phyloP scores from a whole-genome alignment of 1,140 invertebrate species.

The Tyrophagus putrescentiae region DNA sequence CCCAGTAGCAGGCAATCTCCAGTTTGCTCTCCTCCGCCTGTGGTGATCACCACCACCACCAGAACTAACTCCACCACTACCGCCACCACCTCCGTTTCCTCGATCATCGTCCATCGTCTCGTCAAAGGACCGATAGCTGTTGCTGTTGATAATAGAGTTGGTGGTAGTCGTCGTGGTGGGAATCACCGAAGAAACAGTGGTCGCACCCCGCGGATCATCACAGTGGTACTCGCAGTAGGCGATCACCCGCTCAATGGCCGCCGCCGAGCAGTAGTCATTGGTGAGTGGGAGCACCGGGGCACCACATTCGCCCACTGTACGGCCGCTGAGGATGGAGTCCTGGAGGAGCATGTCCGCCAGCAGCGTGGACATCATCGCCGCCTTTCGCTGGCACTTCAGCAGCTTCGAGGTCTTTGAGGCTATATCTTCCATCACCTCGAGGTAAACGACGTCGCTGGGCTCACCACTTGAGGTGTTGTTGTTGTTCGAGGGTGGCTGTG shows the following conservation, averaged over 20 bases:
- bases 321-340: not conserved
- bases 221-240: constrained; percentile 16
- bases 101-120: too few species aligned
- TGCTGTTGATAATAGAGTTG: not conserved
- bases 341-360: constrained; percentile 6
- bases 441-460: not conserved
- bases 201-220: constrained; percentile 16
- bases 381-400: not conserved
- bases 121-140: not conserved
- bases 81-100: too few species aligned
- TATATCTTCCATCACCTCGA: not conserved
- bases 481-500: not conserved
- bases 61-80: too few species aligned
- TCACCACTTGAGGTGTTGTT: not conserved
- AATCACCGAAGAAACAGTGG: not conserved
- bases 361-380: constrained; percentile 1
- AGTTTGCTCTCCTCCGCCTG: not conserved
- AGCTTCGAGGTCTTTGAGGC: not conserved
- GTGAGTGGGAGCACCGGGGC: not conserved
- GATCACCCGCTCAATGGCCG: constrained; percentile 7
- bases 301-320: not conserved
- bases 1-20: constrained; percentile 3
- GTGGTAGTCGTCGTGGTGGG: too few species aligned
- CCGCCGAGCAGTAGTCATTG: not conserved
- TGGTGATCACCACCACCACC: too few species aligned